These are phyloP conservation scores for Drymodes brunneopygia DNA, from an alignment of 2,113 vertebrate species.

Conservation along the genomic window DNA sequence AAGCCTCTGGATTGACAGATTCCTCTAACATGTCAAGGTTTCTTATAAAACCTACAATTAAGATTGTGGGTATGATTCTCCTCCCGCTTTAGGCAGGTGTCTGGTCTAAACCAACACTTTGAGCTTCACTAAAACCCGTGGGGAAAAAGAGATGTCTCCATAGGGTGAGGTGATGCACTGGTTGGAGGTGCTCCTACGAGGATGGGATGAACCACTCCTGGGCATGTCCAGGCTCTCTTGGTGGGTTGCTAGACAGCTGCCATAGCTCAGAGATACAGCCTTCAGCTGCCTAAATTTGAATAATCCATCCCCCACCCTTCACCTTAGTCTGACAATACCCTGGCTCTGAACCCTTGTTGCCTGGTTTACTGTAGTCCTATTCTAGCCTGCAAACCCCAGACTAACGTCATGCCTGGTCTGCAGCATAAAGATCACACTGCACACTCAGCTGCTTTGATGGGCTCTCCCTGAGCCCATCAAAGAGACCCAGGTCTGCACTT, in stretches of 20 bases:
- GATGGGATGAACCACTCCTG: background rate
- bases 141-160: background rate
- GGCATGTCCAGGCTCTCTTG: background rate
- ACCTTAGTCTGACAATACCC: background rate
- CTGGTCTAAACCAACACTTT: background rate
- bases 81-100: background rate
- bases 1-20: background rate
- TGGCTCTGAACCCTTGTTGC: background rate
- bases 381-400: background rate
- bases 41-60: background rate
- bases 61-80: background rate
- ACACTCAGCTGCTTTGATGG: background rate
- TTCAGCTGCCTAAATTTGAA: background rate
- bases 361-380: background rate
- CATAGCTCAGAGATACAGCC: background rate
- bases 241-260: background rate
- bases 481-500: background rate
- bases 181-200: fast-evolving
- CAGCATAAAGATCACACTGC: background rate
- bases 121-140: background rate
- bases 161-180: background rate
- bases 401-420: fast-evolving
- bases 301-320: background rate
- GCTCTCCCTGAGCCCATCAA: background rate
- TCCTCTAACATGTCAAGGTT: background rate